Evolutionary conservation across 2,888 invertebrate genomes (phyloP), one percentile per base, ranked within the genome.

Genomic region (Conomelus anceps): DNA sequence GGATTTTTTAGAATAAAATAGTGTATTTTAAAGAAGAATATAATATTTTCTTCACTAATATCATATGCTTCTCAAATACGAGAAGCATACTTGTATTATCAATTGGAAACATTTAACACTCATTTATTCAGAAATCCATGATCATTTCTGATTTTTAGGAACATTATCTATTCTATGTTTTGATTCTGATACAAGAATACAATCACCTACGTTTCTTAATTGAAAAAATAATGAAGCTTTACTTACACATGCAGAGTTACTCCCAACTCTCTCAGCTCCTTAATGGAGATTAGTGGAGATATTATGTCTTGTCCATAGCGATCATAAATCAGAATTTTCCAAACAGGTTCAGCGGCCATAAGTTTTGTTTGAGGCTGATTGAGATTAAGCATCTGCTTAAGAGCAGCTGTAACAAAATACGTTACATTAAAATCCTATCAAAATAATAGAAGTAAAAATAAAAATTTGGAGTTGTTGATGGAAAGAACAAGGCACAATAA

Each of bases 301-400:
- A 99, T 98, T 88, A 99, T 98, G 93, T 99, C 99, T 94, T 99
- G 99, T 3, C 99, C 99, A 91, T 97, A 96, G 92, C 98, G 95
- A 93, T 99, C 99, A 93, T 99, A 99, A 90, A 99, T 96, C 90
- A 99, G 94, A 90, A 99, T 96, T 94, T 99, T 99, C 99, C 99
- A 99, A 20, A 97, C 96, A 23, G 99, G 98, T 94, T 99, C 98
- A 63, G 96, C 95, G 13, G 96, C 95, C 87, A 96, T 94, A 90
- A 95, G 94, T 93, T 97, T 98, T 1, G 96, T 96, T 90, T 96
- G 94, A 41, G 96, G 95, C 92, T 96, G 96, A 93, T 99, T 98
- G 90, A 99, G 95, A 94, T 99, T 99, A 90, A 99, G 94, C 98
- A 99, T 99, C 94, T 98, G 98, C 94, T 97, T 98, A 91, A 99